Evolutionary conservation across 2,797 vertebrate genomes (phyloP), one percentile per base, ranked within the genome.

Genomic region (Tenualosa ilisha): DNA sequence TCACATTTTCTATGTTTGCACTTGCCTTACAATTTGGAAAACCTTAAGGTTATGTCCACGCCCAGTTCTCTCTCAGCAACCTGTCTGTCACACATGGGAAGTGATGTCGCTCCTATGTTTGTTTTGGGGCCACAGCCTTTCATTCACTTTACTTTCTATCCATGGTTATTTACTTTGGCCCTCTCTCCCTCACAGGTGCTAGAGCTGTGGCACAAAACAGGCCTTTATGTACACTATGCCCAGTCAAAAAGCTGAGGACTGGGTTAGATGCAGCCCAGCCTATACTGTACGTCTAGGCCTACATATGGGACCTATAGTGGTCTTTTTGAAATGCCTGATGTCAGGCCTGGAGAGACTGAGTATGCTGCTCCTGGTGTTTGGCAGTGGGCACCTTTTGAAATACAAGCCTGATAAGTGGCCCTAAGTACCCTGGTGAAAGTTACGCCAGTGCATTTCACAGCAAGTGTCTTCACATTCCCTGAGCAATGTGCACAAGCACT

Each of bases 121-220:
- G 84, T 83, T 85, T 86, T 86, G 72, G 87, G 85, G 68, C 24
- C 81, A 59, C 81, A 84, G 83, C 72, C 75, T 51, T 26, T 22
- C 54, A 86, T 51, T 85, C 87, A 83, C 85, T 82, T 86, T 37
- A 82, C 61, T 86, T 85, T 86, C 59, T 82, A 81, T 81, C 72
- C 75, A 68, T 72, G 82, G 83, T 49, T 88, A 75, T 88, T 88
- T 82, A 85, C 85, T 82, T 86, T 88, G 87, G 84, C 72, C 83
- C 49, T 22, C 81, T 65, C 3, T 8, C 11, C 51, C 56, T 20
- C 75, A 82, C 87, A 84, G 85, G 84, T 84, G 85, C 81, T 81
- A 12, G 13, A 26, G 51, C 15, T 40, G 17, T 37, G 7, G 40
- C 65, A 82, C 81, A 85, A 59, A 83, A 81, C 65, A 40, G 51